Percentiles rank a stretch among this genome's conserved stretches.
phyloP scores from a whole-genome alignment of 2,113 vertebrate genomes.

The Oceanodroma tethys region DNA sequence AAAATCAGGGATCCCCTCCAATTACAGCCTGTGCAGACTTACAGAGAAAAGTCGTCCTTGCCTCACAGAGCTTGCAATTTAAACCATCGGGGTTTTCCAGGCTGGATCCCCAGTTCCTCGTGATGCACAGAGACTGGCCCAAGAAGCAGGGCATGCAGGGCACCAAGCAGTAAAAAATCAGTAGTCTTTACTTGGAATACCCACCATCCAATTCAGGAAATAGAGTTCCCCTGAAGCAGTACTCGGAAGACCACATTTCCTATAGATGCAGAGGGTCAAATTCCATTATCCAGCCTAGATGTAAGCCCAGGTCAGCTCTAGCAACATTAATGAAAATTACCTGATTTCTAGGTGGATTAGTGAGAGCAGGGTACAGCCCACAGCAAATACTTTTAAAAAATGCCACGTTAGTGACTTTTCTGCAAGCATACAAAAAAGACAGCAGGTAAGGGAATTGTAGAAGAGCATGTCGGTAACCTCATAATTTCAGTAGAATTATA shows the following conservation, averaged over 20 bases:
- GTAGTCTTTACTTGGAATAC: not conserved
- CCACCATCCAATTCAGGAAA: not conserved
- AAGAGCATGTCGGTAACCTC: not conserved
- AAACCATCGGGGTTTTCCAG: not conserved
- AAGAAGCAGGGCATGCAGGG: not conserved
- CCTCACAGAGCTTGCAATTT: not conserved
- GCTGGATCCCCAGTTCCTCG: not conserved
- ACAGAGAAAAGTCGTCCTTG: not conserved
- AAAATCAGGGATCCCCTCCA: not conserved
- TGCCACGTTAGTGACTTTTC: not conserved
- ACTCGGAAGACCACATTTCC: not conserved
- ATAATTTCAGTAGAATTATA: not conserved
- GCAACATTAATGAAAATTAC: not conserved
- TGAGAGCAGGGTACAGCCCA: not conserved
- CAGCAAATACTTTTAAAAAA: not conserved
- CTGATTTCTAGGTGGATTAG: not conserved
- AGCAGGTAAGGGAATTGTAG: not conserved
- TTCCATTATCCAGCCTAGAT: not conserved
- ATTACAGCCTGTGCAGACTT: not conserved
- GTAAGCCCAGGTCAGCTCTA: not conserved
- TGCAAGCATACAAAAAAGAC: not conserved
- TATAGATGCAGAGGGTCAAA: not conserved
- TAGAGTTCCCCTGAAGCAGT: not conserved
- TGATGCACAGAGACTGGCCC: not conserved
- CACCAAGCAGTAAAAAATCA: not conserved